Base-by-base conservation (phyloP, 2,888 invertebrate genomes). In the Leucophenga montana region DNA sequence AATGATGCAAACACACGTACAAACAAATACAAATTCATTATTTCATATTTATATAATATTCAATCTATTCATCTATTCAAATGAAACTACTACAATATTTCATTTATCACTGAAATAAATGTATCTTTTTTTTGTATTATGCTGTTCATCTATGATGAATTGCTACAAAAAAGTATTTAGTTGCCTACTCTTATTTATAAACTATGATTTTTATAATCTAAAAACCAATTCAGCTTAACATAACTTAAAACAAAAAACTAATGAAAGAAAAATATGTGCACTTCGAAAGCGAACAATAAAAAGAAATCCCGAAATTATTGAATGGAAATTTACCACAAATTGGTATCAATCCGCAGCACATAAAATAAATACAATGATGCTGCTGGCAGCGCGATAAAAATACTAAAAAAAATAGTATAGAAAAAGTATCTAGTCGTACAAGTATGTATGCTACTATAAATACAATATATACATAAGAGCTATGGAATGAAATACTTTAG, bases 321-420 rank as follows among this genome's bases (percentile, higher is more conserved):
- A 16, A 44, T 67, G 67, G 67, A 67, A 67, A 57, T 46, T 57
- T 67, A 57, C 59, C 56, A 50, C 39, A 50, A 68, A 67, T 57
- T 64, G 68, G 72, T 75, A 74, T 75, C 74, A 72, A 74, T 72
- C 54, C 62, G 50, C 70, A 64, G 74, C 69, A 68, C 27, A 64
- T 71, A 48, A 64, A 69, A 69, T 68, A 67, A 75, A 74, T 22
- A 64, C 20, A n/a, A 64, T 50, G 50, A 3, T 48, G 11, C 48
- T 16, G 11, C 13, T n/a, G 27, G 27, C 27, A 27, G 11, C 16
- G 48, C 3, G 3, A 50, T 11, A 50, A 50, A 50, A 50, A 50
- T 50, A 50, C 18, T 1, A 50, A 50, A 50, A 50, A 50, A 50
- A 50, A 50, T n/a, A 50, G n/a, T n/a, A 6, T 11, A 50, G 1